Conservation (phyloP, 2,113 vertebrate genomes). For the Periophthalmodon schlosseri region DNA sequence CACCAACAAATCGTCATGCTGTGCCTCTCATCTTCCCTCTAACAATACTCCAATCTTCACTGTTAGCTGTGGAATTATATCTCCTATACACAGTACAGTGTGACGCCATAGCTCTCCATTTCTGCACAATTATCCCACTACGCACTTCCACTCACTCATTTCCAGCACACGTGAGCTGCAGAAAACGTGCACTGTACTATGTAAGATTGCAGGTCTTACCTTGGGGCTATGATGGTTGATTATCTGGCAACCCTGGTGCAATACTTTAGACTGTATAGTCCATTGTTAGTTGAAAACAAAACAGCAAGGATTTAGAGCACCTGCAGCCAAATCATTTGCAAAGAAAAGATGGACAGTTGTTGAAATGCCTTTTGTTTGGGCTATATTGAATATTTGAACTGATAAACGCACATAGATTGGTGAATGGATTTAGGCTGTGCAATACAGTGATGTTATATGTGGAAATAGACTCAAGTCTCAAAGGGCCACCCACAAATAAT, state of each 20-base stretch:
- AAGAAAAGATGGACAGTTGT: background rate
- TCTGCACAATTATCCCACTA: background rate
- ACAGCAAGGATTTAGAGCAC: background rate
- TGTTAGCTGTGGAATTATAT: background rate
- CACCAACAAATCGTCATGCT: too few species aligned
- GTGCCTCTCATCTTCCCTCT: background rate
- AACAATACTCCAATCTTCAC: background rate
- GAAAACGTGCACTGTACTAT: background rate
- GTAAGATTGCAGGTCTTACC: background rate
- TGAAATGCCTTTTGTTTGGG: background rate
- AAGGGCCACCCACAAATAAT: background rate
- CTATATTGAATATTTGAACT: background rate
- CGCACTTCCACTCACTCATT: background rate
- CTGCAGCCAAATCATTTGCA: background rate
- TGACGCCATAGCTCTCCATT: background rate
- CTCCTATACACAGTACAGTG: background rate
- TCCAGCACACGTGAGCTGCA: background rate
- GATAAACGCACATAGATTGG: background rate
- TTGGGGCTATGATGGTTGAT: background rate
- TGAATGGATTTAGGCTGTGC: background rate
- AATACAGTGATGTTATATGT: background rate
- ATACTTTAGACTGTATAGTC: background rate
- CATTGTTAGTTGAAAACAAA: background rate
- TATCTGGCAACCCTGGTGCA: background rate
- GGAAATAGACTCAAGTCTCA: background rate